Percentiles rank a stretch among this genome's conserved stretches.
phyloP scores from a whole-genome alignment of 2,797 vertebrate genomes.

The Corythornis leucogaster region DNA sequence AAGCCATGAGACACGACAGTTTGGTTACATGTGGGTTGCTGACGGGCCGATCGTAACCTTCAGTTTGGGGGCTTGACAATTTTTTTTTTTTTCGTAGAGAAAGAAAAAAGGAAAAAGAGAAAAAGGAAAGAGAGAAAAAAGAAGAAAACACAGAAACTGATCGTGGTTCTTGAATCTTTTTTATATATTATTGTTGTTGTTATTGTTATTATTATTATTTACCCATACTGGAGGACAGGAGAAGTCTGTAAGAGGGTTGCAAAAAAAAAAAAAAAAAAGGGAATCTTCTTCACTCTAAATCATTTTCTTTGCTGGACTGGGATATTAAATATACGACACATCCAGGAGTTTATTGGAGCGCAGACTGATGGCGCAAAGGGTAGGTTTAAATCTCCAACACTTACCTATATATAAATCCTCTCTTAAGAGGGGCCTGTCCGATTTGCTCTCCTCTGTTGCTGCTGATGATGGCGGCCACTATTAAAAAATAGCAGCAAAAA shows the following conservation, averaged over 20 bases:
- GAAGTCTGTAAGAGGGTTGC: conserved; percentile 90
- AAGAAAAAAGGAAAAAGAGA: conserved; percentile 75
- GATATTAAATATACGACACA: conserved; percentile 98
- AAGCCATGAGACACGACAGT: conserved; percentile 99
- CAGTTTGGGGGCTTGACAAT: conserved; percentile 89
- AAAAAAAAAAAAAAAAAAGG: conserved; percentile 70
- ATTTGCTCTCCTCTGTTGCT: conserved; percentile 83
- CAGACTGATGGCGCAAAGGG: conserved; percentile 99
- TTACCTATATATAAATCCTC: conserved; percentile 93
- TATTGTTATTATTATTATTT: conserved; percentile 69
- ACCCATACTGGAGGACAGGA: conserved; percentile 86
- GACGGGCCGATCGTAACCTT: conserved; percentile 97
- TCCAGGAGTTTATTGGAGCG: conserved; percentile 99
- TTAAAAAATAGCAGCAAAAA: conserved; percentile 83
- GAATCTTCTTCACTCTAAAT: conserved; percentile 88
- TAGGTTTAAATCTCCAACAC: conserved; percentile 96
- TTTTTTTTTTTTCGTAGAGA: conserved; percentile 58
- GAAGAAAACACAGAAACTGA: conserved; percentile 84
- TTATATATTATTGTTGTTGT: conserved; percentile 53
- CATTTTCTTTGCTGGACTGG: conserved; percentile 96
- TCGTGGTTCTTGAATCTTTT: conserved; percentile 83
- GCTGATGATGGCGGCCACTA: conserved; percentile 84
- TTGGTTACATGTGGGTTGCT: conserved; percentile 98
- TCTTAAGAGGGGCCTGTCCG: conserved; percentile 87
- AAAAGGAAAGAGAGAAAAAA: conserved; percentile 75